Conservation (phyloP, 1,140 invertebrate species). For the Conus betulinus region DNA sequence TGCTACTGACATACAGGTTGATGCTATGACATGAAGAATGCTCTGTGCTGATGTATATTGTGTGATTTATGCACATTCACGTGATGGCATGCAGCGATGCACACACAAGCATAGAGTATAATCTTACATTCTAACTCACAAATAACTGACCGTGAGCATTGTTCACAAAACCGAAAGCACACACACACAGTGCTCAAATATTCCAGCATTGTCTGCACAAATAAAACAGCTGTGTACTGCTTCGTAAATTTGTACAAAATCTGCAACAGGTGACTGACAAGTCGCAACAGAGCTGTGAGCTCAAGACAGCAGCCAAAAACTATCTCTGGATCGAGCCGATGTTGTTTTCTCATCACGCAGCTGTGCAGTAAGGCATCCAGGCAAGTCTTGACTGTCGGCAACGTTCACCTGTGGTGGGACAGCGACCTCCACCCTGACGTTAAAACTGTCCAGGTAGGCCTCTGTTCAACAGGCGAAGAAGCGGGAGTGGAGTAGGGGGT, state of each 20-base stretch:
- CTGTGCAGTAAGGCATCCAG: constrained; percentile 59
- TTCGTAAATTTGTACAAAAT: too few species aligned
- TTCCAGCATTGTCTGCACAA: too few species aligned
- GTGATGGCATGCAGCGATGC: background rate
- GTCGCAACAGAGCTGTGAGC: constrained; percentile 44
- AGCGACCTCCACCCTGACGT: constrained; percentile 24
- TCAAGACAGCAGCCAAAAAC: constrained; percentile 50
- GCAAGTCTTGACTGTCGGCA: constrained; percentile 62
- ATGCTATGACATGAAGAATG: too few species aligned
- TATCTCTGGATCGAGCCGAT: constrained; percentile 60
- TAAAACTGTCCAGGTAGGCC: constrained; percentile 35
- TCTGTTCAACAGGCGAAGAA: too few species aligned
- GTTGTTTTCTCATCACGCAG: constrained; percentile 61
- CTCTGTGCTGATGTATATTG: too few species aligned
- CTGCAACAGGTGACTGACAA: constrained; percentile 56
- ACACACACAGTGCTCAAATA: too few species aligned
- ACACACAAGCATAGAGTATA: background rate
- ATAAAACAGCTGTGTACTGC: too few species aligned
- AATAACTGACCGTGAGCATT: too few species aligned
- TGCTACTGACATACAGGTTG: too few species aligned
- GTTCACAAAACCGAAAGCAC: too few species aligned
- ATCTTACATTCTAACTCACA: too few species aligned
- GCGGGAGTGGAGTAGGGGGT: too few species aligned
- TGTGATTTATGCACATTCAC: background rate
- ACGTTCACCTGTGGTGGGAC: constrained; percentile 62